Conservation (phyloP, 2,113 vertebrate species). For the Xenotilapia leptura region DNA sequence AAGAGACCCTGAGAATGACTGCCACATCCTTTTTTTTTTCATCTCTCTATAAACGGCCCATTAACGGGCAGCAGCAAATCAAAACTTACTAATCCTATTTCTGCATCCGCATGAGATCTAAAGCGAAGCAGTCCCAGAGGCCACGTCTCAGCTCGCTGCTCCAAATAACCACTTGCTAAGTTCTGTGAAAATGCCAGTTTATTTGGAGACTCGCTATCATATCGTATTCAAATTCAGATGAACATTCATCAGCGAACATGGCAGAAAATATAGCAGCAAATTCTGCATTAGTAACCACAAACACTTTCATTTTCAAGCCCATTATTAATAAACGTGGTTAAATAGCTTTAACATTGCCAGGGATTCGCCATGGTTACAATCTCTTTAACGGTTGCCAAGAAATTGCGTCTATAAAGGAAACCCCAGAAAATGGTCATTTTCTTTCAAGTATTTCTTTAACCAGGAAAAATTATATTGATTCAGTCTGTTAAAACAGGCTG, state of each 20-base stretch:
- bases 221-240: background rate
- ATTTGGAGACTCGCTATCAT: background rate
- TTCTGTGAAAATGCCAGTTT: background rate
- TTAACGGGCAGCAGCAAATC: slow-evolving; percentile 45
- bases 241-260: background rate
- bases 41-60: slow-evolving; percentile 45
- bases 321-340: background rate
- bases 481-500: background rate
- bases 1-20: slow-evolving; percentile 60
- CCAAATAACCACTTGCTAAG: background rate
- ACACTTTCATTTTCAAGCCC: background rate
- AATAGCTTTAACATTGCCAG: background rate
- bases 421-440: background rate
- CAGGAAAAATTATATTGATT: background rate
- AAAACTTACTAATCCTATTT: slow-evolving; percentile 56
- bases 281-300: background rate
- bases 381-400: background rate
- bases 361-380: background rate
- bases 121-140: background rate
- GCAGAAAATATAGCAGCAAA: background rate
- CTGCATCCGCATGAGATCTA: slow-evolving; percentile 14
- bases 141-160: background rate
- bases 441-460: background rate
- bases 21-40: slow-evolving; percentile 39
- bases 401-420: background rate